Evolutionary conservation across 2,888 invertebrate genomes (phyloP), one percentile per base, ranked within the genome.

Genomic region (Flexamia atlantica): DNA sequence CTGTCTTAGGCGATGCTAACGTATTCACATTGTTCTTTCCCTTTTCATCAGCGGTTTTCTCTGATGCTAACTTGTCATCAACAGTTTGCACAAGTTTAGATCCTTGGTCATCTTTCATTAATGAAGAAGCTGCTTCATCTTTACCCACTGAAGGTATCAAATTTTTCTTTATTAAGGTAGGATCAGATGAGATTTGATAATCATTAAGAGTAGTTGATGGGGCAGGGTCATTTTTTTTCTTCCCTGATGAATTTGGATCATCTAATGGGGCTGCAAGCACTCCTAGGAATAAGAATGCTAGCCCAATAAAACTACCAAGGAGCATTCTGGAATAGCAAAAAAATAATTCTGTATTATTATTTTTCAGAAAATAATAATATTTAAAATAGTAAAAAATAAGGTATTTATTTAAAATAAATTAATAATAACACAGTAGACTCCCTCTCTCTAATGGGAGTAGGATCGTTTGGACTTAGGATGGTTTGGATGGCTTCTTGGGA

Each of bases 111-210:
- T 57, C 57, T 25, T 57, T 57, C 57, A 57, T 5, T 57, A 57
- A 5, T 57, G 57, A 5, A 57, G 57, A 57, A 57, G 3, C 64
- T 64, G 1, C 28, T 30, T 64, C 64, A 64, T 64, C n/a, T 64
- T 25, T 17, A 1, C 14, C 28, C 17, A 4, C 17, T 9, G 64
- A 30, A 1, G 14, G 28, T 14, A 30, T 30, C 3, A 10, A 14
- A 28, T 64, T 17, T 14, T 57, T 20, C 53, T 64, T 64, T 28
- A 64, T 25, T 30, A 30, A 28, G 14, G 53, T 23, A 28, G 64
- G 30, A 28, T 64, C 64, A 2, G 3, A 5, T 30, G 64, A 64
- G 5, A 5, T 25, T 57, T 20, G 57, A 23, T n/a, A n/a, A 50
- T 50, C 20, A 64, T 14, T 4, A 53, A n/a, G n/a, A n/a, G n/a